Evolutionary conservation across 2,888 invertebrate species (phyloP).

Genomic region (Tenthredo livida): DNA sequence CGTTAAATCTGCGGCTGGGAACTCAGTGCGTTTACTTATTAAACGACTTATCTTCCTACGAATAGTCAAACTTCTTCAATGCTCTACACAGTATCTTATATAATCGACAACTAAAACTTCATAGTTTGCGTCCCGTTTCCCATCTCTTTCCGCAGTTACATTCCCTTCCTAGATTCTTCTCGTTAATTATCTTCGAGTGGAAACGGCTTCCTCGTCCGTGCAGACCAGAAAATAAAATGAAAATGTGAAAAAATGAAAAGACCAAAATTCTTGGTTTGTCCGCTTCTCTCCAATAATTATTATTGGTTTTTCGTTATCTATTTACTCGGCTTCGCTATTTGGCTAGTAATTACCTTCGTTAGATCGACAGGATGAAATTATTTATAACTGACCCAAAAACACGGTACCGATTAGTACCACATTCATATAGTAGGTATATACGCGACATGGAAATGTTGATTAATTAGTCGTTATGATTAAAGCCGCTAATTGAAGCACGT

Average conservation of each 20-base stretch:
- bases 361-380: neutral
- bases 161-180: neutral
- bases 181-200: neutral
- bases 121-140: neutral
- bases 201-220: neutral
- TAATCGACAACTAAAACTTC: neutral
- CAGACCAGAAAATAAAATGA: too few species aligned
- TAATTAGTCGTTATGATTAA: constrained; percentile 10
- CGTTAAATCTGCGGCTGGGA: neutral
- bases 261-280: neutral
- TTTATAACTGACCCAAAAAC: neutral
- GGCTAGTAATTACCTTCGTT: neutral
- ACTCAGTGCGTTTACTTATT: neutral
- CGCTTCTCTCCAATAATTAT: neutral
- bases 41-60: neutral
- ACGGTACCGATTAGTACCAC: neutral
- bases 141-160: neutral
- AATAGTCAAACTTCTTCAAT: neutral
- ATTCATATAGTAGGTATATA: neutral
- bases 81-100: neutral
- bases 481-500: neutral
- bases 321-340: neutral
- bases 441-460: neutral
- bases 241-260: neutral
- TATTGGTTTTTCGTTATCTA: neutral